Evolutionary conservation across 2,113 vertebrate species (phyloP).

Genomic region (Chiloscyllium plagiosum): DNA sequence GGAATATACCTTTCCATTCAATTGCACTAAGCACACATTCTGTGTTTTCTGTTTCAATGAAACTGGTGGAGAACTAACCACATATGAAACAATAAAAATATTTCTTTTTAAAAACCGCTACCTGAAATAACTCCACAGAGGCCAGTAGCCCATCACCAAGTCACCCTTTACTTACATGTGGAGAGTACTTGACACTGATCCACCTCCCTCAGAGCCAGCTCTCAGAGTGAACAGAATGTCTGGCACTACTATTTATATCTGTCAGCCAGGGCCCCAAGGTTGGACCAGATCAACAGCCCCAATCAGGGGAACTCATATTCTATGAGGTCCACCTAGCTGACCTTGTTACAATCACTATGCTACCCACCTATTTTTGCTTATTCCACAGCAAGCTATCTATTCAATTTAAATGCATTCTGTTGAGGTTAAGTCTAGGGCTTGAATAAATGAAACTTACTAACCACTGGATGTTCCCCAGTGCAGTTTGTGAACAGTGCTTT

Average conservation of each 20-base stretch:
- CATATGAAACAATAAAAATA: slow-evolving; percentile 19
- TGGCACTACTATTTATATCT: too few species aligned
- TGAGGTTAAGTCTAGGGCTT: slow-evolving; percentile 24
- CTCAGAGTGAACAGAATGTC: too few species aligned
- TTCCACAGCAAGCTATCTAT: slow-evolving; percentile 31
- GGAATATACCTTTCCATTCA: neutral
- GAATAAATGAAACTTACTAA: slow-evolving; percentile 34
- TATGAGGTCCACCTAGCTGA: too few species aligned
- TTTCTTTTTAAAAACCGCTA: neutral
- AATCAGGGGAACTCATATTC: too few species aligned
- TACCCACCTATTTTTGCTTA: slow-evolving; percentile 22
- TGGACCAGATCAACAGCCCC: too few species aligned
- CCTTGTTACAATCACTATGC: neutral
- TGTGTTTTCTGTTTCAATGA: neutral
- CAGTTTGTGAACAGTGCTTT: slow-evolving; percentile 5
- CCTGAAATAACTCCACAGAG: too few species aligned
- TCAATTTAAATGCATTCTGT: slow-evolving; percentile 27
- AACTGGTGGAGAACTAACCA: neutral
- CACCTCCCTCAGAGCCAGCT: too few species aligned
- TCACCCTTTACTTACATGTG: too few species aligned
- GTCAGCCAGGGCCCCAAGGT: too few species aligned
- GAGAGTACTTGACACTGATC: too few species aligned
- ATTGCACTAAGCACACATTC: neutral
- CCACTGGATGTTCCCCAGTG: slow-evolving; percentile 26
- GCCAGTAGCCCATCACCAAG: too few species aligned